Conservation (phyloP, 1,140 invertebrate species). For the Eulimnadia texana region DNA sequence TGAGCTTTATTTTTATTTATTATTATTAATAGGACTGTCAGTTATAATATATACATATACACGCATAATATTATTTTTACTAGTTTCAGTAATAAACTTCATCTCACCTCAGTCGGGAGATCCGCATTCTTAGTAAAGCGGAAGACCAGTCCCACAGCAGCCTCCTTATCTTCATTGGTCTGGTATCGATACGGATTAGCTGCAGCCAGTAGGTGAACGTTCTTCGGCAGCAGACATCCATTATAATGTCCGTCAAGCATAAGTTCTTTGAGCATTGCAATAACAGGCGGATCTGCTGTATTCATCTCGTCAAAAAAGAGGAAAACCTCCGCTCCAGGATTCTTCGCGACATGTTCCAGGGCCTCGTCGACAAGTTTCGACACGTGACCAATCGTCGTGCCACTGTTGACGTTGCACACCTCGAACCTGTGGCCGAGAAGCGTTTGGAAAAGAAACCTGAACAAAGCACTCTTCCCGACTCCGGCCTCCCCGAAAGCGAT, state of each 20-base stretch:
- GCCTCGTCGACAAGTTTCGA: not conserved
- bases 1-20: no score
- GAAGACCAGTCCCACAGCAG: not conserved
- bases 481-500: conserved; percentile 8
- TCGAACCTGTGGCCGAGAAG: not conserved
- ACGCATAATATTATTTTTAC: no score
- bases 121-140: not conserved
- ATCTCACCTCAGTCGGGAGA: not conserved
- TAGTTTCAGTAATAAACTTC: no score
- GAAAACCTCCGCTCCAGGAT: not conserved
- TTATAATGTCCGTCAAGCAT: conserved; percentile 4
- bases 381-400: not conserved
- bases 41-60: no score
- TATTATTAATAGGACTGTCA: no score
- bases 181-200: conserved; percentile 6
- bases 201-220: not conserved
- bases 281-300: conserved; percentile 1
- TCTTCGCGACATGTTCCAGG: not conserved
- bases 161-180: not conserved
- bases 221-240: not conserved
- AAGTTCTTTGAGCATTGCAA: not conserved
- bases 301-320: conserved; percentile 11
- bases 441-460: conserved; percentile 1
- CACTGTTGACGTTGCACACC: conserved; percentile 7
- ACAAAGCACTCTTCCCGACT: conserved; percentile 3